Evolutionary conservation across 2,888 invertebrate species (phyloP), one percentile per base, ranked within the genome.

Genomic region (Itoplectis maculator): DNA sequence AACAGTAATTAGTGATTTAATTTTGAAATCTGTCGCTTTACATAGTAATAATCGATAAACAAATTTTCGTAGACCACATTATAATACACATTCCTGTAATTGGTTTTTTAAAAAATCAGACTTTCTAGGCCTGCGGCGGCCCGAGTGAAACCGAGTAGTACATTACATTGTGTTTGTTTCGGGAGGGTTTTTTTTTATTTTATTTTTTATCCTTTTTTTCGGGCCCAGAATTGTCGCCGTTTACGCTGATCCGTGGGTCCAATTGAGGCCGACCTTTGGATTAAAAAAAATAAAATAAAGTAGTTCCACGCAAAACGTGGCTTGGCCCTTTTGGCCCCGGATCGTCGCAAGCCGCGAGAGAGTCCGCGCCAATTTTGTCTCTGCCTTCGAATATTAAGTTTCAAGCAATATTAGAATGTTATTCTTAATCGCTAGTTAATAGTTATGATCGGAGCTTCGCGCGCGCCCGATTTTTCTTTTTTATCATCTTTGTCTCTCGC

Each of bases 31-130:
- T 90, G 89, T 91, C 88, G 90, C 90, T 91, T 90, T 91, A 92
- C 91, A 91, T 90, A 89, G 89, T 91, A 91, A 89, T 91, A 73
- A 63, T 91, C 90, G 92, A 91, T 89, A 90, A 91, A 90, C 68
- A 54, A 86, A 3, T 29, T 29, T 29, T 90, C 88, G 88, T 91
- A 92, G 90, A 91, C 89, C 89, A 90, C 90, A 89, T 90, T 90
- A 90, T 90, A 89, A 89, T 91, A 91, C 91, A 91, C 89, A 89
- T 89, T 89, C 87, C 89, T 89, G 85, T 89, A 90, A 87, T 91
- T 90, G 88, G n/a, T n/a, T n/a, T n/a, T n/a, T 91, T 92, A 45
- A 70, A 90, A 92, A 92, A 92, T 92, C 92, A 92, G 92, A 92
- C 92, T 92, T 92, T 92, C 89, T 90, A 91, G 92, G 91, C 92